phyloP scores from a whole-genome alignment of 2,113 vertebrate species.

The Podarcis raffonei region DNA sequence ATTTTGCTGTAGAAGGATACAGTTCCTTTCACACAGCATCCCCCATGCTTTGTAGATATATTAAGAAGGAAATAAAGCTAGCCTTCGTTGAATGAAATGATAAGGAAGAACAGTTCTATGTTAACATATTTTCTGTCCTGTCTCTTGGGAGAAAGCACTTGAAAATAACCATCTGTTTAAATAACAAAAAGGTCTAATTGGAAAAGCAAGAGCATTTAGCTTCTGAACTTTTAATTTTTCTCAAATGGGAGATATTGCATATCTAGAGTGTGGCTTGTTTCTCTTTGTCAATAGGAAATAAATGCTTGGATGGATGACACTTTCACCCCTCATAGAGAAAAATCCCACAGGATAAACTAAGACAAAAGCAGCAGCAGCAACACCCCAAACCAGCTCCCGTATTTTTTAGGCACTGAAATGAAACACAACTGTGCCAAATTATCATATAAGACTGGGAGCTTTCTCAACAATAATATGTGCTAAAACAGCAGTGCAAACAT shows the following conservation, averaged over 20 bases:
- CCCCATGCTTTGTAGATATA: not conserved
- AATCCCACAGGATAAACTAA: not conserved
- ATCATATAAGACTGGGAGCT: not conserved
- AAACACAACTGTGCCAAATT: not conserved
- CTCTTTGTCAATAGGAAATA: conserved; percentile 19
- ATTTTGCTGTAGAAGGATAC: not conserved
- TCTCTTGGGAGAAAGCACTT: not conserved
- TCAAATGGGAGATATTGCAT: not conserved
- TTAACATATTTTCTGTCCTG: not conserved
- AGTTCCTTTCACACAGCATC: not conserved
- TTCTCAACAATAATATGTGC: not conserved
- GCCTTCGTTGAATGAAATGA: not conserved
- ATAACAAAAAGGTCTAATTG: not conserved
- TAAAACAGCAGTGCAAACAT: not conserved
- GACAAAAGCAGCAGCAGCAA: not conserved
- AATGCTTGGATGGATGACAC: not conserved
- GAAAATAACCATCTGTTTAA: conserved; percentile 1
- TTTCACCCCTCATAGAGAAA: conserved; percentile 4
- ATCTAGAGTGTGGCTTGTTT: conserved; percentile 17
- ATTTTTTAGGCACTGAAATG: not conserved
- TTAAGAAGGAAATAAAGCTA: not conserved
- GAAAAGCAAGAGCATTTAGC: not conserved
- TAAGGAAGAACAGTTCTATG: not conserved
- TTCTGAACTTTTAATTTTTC: not conserved
- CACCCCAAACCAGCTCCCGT: not conserved